Base-by-base conservation (phyloP, 2,113 vertebrate genomes). In the Oncorhynchus tshawytscha region DNA sequence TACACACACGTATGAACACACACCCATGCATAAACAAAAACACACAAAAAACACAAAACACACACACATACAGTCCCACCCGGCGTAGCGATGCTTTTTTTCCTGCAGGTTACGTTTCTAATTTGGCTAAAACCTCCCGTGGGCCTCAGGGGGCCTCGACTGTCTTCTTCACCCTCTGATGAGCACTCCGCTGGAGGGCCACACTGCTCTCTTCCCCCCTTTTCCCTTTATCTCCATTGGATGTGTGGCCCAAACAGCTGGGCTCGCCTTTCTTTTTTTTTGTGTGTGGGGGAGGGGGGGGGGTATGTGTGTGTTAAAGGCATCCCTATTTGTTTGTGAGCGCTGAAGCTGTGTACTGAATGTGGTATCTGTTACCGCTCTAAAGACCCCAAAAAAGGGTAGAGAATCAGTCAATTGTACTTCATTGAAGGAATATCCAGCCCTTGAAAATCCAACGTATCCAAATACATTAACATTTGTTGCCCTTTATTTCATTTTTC, bases 111-210 rank as follows among this genome's bases (percentile, higher is more conserved):
- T 81, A 57, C 70, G 82, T 62, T 82, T 86, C 72, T 79, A 79
- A 83, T 88, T 83, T 77, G 66, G 73, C 74, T 86, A 62, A 84
- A 85, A 39, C 73, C 78, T 81, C 85, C 81, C 75, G 64, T 29
- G 75, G 78, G 57, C 85, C 81, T 80, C 34, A 7, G 66, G 74
- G 84, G 82, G 72, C 78, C 75, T 84, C 70, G 22, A 69, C 68
- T 75, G 71, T 86, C 75, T 67, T 67, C 78, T 86, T 92, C 82
- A 88, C 85, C 86, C 85, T 89, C 76, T 81, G 77, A 27, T 85
- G 72, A 87, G 80, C 83, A 77, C 78, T 82, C 59, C 77, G 73
- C 82, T 82, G 57, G 70, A 68, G 80, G 71, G 3, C 71, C 79
- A 78, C 79, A 31, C 72, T 79, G 49, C 73, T 66, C 76, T 67